Base-by-base conservation (phyloP, 92 coral and sea anemone genomes). In the Phymanthus crucifer region DNA sequence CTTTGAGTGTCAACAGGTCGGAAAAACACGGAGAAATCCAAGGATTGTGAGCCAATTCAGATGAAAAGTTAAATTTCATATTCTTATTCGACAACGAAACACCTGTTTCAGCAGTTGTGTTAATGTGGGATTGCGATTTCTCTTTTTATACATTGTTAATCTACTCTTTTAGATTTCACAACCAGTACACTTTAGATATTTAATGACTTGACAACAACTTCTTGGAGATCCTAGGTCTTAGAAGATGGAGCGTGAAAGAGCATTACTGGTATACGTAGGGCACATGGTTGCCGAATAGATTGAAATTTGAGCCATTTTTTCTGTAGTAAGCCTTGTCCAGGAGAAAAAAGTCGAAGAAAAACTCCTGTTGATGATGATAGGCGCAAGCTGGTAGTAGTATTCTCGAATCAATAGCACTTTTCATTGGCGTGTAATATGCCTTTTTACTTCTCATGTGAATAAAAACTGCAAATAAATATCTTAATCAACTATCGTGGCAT, bases 391-490 rank as follows among this genome's bases (percentile, higher is more conserved):
- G 46, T 69, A 12, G 40, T 69, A 26, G 32, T 38, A 69, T 69
- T 34, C 73, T 18, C 73, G 35, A 69, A 69, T 69, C 73, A 34
- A 69, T 69, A 69, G 35, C 35, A 69, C 47, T 38, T 47, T 69
- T 69, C 45, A 18, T 21, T 29, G 73, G 81, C 27, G 37, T 61
- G 57, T 77, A n/a, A 48, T 61, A 2, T 75, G 66, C 11, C 69
- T 32, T 75, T n/a, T 75, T 74, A 17, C 80, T 61, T 33, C 40
- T 54, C 29, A 64, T 48, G 61, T 57, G 72, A 77, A 77, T 77
- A 77, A 58, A 61, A 77, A 64, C 81, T 24, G 64, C 72, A 77
- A 77, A 77, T 77, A 77, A 58, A 77, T 65, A 36, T 77, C 81
- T 24, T 65, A 61, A 77, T 77, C 81, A 77, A 37, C 81, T 64